These are phyloP conservation scores for Xyrichtys novacula DNA, from an alignment of 2,797 vertebrate genomes.

Conservation along the genomic window DNA sequence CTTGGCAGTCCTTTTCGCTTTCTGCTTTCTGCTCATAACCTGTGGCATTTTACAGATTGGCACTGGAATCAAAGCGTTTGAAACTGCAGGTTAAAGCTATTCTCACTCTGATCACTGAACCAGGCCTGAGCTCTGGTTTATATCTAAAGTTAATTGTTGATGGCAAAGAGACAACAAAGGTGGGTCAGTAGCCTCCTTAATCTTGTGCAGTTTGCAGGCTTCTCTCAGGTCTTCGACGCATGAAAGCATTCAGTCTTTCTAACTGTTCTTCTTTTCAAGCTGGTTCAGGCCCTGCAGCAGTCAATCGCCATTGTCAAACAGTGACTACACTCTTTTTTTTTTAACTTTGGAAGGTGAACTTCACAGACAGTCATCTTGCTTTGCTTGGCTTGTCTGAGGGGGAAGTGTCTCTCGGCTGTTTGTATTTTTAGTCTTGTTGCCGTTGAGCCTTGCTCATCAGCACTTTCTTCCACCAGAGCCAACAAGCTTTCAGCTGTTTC, in stretches of 20 bases:
- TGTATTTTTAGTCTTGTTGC: slow-evolving; percentile 76
- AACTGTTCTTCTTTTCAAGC: neutral
- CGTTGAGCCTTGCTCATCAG: slow-evolving; percentile 65
- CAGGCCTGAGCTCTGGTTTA: slow-evolving; percentile 57
- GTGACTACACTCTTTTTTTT: neutral
- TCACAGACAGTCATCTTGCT: slow-evolving; percentile 38
- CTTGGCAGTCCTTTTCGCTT: slow-evolving; percentile 50
- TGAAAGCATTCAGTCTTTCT: neutral
- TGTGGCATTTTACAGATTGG: slow-evolving; percentile 54
- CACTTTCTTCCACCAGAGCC: slow-evolving; percentile 68
- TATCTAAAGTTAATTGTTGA: slow-evolving; percentile 52
- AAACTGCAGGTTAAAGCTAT: slow-evolving; percentile 40
- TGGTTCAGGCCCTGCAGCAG: slow-evolving; percentile 2
- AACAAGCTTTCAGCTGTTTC: slow-evolving; percentile 68
- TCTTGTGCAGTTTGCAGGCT: slow-evolving; percentile 26
- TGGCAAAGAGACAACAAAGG: slow-evolving; percentile 47
- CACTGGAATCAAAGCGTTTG: slow-evolving; percentile 56
- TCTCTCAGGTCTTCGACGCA: slow-evolving; percentile 25
- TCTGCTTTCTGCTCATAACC: slow-evolving; percentile 47
- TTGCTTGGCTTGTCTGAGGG: slow-evolving; percentile 42
- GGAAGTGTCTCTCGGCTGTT: slow-evolving; percentile 65
- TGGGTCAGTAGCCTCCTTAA: slow-evolving; percentile 36
- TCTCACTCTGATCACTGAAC: slow-evolving; percentile 45
- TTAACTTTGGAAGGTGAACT: slow-evolving; percentile 25
- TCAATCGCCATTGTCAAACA: slow-evolving; percentile 5